A percentile compares a stretch with the other conserved stretches of the same genome.
Conservation (phyloP, 2,888 invertebrate species). For the Eilema griseolum region DNA sequence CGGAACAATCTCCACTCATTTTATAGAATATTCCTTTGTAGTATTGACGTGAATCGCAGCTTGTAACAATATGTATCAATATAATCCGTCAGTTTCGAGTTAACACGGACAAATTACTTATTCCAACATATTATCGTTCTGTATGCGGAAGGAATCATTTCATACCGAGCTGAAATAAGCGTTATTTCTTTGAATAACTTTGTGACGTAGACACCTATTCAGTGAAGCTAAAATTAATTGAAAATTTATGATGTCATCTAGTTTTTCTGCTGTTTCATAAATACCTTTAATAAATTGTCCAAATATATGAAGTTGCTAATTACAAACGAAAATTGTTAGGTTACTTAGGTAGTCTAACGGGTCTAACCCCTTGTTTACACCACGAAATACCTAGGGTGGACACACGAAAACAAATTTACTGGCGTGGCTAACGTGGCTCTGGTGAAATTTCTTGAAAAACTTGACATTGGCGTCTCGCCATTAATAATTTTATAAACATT, state of each 20-base stretch:
- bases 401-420: no score
- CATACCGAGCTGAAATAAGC: background rate
- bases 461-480: no score
- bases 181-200: background rate
- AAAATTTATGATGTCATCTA: background rate
- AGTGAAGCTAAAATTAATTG: background rate
- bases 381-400: no score
- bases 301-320: no score
- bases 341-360: no score
- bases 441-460: no score
- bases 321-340: no score
- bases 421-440: no score
- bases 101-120: conserved; percentile 48
- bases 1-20: conserved; percentile 24
- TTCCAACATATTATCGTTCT: conserved; percentile 38
- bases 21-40: conserved; percentile 40
- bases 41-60: conserved; percentile 55
- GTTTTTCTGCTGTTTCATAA: background rate
- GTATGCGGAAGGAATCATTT: background rate
- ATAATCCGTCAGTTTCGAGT: conserved; percentile 52
- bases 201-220: background rate
- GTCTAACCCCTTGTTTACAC: no score
- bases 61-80: conserved; percentile 58
- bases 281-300: no score
- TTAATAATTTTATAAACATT: no score